Evolutionary conservation across 2,888 invertebrate genomes (phyloP).

Genomic region (Meiosimyza decipiens): DNA sequence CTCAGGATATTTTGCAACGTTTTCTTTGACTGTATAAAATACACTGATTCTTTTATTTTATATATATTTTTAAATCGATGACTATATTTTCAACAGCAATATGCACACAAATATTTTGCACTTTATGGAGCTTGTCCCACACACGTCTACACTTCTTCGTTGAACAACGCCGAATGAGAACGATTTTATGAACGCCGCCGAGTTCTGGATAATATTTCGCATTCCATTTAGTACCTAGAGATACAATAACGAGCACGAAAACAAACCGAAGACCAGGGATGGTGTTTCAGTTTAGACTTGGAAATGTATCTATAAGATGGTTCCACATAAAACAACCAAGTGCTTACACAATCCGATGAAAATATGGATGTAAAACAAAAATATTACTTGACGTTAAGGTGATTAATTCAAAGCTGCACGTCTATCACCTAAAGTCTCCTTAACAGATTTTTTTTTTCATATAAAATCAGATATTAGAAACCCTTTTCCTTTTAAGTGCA

Average conservation of each 20-base stretch:
- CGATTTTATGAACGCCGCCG: conserved; percentile 51
- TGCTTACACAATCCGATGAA: too few species aligned
- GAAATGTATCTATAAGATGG: too few species aligned
- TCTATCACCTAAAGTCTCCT: too few species aligned
- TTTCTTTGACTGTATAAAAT: conserved; percentile 40
- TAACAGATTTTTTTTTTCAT: too few species aligned
- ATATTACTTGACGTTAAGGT: too few species aligned
- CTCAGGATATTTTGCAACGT: conserved; percentile 39
- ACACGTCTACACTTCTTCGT: conserved; percentile 59
- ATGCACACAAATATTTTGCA: conserved; percentile 39
- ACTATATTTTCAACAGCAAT: conserved; percentile 39
- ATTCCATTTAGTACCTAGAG: conserved; percentile 5
- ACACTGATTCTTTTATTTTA: conserved; percentile 34
- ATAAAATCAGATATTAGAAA: too few species aligned
- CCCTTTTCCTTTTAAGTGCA: too few species aligned
- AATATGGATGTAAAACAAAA: too few species aligned
- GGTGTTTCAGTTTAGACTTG: too few species aligned
- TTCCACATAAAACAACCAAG: too few species aligned
- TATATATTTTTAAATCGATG: conserved; percentile 24
- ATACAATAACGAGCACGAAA: conserved; percentile 13
- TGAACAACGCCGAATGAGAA: conserved; percentile 66
- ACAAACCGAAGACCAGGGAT: background rate
- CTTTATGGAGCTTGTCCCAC: conserved; percentile 32
- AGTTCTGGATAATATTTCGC: conserved; percentile 9
- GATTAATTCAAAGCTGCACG: too few species aligned